Percentiles rank a stretch among this genome's conserved stretches.
Conservation (phyloP, 2,797 vertebrate species). For the Sus cebifrons region DNA sequence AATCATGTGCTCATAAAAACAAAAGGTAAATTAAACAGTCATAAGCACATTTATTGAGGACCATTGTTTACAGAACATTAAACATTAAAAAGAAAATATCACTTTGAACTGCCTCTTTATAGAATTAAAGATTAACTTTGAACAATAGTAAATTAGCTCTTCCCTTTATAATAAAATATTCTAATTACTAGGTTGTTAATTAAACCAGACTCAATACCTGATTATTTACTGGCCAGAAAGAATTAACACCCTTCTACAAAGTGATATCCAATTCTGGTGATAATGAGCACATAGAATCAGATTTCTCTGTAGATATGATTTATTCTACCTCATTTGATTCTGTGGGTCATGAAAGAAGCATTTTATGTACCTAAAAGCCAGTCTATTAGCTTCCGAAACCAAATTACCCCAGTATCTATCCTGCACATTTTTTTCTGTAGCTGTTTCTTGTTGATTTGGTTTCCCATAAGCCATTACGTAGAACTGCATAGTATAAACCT, state of each 20-base stretch:
- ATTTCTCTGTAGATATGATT: neutral
- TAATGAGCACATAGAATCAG: neutral
- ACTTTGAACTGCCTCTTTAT: slow-evolving; percentile 29
- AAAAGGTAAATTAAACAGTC: neutral
- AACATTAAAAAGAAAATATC: neutral
- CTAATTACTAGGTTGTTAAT: neutral
- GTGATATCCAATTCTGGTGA: neutral
- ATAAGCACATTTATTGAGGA: neutral
- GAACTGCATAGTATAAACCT: slow-evolving; percentile 57
- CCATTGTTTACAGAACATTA: neutral
- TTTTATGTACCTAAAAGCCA: neutral
- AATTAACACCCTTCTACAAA: neutral
- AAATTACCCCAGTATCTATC: neutral
- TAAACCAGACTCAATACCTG: neutral
- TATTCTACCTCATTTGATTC: slow-evolving; percentile 51
- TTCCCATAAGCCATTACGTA: slow-evolving; percentile 51
- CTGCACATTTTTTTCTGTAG: neutral
- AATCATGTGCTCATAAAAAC: neutral
- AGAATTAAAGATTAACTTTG: neutral
- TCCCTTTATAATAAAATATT: neutral
- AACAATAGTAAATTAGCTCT: neutral
- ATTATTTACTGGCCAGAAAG: neutral
- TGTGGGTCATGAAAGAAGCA: neutral
- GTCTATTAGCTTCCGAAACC: neutral
- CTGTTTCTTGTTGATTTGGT: slow-evolving; percentile 62